phyloP scores from a whole-genome alignment of 1,140 invertebrate genomes.

The Pemphigus obesinymphae region DNA sequence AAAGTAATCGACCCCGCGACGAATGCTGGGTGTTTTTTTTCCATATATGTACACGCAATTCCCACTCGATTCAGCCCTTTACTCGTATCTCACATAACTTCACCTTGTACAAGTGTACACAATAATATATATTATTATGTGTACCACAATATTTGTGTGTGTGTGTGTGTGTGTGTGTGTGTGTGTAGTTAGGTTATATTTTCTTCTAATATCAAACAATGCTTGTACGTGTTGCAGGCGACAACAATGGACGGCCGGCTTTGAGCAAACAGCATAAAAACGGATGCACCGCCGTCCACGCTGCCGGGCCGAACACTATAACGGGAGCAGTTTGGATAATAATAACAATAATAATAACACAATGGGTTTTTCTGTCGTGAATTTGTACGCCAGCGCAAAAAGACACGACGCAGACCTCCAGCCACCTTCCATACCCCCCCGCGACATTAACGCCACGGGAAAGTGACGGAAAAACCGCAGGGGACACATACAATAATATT shows the following conservation, averaged over 20 bases:
- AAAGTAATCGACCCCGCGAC: background rate
- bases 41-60: background rate
- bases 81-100: background rate
- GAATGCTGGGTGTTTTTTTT: background rate
- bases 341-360: background rate
- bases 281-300: background rate
- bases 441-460: background rate
- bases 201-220: constrained; percentile 3
- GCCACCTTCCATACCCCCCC: background rate
- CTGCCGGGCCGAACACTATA: background rate
- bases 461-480: background rate
- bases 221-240: constrained; percentile 14
- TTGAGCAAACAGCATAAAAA: constrained; percentile 22
- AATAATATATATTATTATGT: background rate
- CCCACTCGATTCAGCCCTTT: background rate
- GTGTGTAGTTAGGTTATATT: background rate
- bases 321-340: background rate
- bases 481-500: no score
- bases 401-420: background rate
- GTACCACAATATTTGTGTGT: background rate
- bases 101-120: background rate
- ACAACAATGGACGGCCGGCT: constrained; percentile 23
- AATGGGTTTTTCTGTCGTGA: constrained; percentile 26
- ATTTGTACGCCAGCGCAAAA: background rate
- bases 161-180: background rate